Evolutionary conservation across 2,888 invertebrate genomes (phyloP), one percentile per base, ranked within the genome.

Genomic region (Ptychoptera contaminata): DNA sequence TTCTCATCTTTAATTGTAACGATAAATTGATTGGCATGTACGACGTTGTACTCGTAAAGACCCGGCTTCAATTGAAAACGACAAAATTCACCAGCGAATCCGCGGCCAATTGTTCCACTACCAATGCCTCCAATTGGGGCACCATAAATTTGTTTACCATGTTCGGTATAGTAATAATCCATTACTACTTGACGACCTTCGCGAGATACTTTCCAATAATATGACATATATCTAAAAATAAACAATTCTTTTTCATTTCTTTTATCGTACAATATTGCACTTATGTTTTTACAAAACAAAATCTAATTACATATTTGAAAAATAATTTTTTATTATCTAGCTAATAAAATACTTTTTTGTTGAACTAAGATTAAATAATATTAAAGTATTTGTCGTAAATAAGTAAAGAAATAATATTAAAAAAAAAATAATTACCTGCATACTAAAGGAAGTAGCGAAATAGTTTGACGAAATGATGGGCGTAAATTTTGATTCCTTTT

Each of bases 21-120:
- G 57, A 93, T 88, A 65, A 94, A 94, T 67, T 93, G 87, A 67
- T 91, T 81, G 43, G 86, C 87, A 49, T 79, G 76, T 11, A 88
- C 76, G 7, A 79, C 79, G 53, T 82, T 73, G 63, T 90, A 86
- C 56, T 88, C 83, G 65, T 91, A 92, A 47, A 86, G 71, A 41
- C 93, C 93, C 1, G 94, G 94, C 49, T 77, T 76, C 58, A 96
- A 70, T 62, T 90, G 87, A 62, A 79, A 94, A 45, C 93, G 76
- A 62, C 92, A 91, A 67, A 94, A 94, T 65, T 92, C 91, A 14
- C 94, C 94, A 56, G 79, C 79, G 65, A 77, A 94, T 5, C 93
- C 93, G 44, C 93, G 73, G 2, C 93, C 93, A 55, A 96, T 93
- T 42, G 61, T 65, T 35, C 65, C 65, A 50, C 76, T 71, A 2